Conservation (phyloP, 1,140 invertebrate species). For the Nylanderia fulva region DNA sequence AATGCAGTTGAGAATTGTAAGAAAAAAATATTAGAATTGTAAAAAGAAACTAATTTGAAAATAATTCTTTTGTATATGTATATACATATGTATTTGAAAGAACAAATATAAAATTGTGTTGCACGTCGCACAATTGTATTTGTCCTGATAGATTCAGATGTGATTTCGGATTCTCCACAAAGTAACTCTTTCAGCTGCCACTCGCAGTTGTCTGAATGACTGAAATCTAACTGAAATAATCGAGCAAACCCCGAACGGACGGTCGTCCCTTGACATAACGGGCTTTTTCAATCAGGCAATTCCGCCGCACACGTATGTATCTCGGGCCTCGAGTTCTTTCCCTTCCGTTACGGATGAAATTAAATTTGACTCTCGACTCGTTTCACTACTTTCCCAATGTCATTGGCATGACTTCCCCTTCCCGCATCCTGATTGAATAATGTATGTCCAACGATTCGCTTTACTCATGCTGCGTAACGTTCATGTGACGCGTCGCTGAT, state of each 20-base stretch:
- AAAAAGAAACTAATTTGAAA: neutral
- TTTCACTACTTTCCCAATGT: constrained; percentile 26
- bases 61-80: neutral
- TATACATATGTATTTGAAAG: no score
- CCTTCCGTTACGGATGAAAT: constrained; percentile 2
- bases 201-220: neutral
- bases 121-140: neutral
- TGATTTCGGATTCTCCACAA: constrained; percentile 10
- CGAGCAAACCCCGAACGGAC: neutral
- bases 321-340: constrained; percentile 23
- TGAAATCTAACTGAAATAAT: constrained; percentile 47
- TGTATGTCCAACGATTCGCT: constrained; percentile 2
- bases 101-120: neutral
- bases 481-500: constrained; percentile 7
- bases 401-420: neutral
- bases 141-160: neutral
- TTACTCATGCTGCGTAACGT: neutral
- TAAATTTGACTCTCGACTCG: constrained; percentile 42
- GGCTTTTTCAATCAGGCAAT: constrained; percentile 30
- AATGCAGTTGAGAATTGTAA: neutral
- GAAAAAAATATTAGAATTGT: neutral
- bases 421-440: constrained; percentile 40
- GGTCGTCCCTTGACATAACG: constrained; percentile 30
- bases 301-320: constrained; percentile 9
- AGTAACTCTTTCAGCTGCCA: constrained; percentile 26